phyloP scores from a whole-genome alignment of 2,113 vertebrate genomes.

The Boleophthalmus pectinirostris region DNA sequence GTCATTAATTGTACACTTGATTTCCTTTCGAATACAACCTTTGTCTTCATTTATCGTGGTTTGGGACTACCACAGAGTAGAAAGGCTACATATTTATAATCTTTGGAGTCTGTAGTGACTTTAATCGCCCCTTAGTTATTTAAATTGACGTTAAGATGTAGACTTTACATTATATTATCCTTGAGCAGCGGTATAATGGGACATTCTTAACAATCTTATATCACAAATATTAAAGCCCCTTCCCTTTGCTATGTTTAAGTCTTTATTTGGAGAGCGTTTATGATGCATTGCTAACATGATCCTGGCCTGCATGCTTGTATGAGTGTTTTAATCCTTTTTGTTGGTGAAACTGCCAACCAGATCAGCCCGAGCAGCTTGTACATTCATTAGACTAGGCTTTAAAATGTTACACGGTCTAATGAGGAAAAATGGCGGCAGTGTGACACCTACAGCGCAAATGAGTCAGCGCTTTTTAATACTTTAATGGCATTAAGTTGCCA shows the following conservation, averaged over 20 bases:
- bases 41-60: too few species aligned
- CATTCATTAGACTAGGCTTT: slow-evolving; percentile 16
- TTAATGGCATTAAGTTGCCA: slow-evolving; percentile 43
- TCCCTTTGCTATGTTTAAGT: not conserved
- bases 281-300: not conserved
- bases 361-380: slow-evolving; percentile 9
- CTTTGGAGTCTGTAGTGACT: too few species aligned
- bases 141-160: too few species aligned
- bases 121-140: too few species aligned
- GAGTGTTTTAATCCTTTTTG: not conserved
- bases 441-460: slow-evolving; percentile 33
- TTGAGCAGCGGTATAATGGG: not conserved
- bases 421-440: slow-evolving; percentile 34
- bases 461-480: slow-evolving; percentile 43
- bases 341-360: not conserved
- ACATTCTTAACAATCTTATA: not conserved
- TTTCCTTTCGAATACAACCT: too few species aligned
- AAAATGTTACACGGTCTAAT: slow-evolving; percentile 43
- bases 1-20: too few species aligned
- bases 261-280: not conserved
- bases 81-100: too few species aligned
- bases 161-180: not conserved
- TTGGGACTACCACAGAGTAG: too few species aligned
- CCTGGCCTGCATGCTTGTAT: not conserved
- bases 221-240: not conserved